Conservation (phyloP, 2,113 vertebrate genomes). For the Triplophysa rosa region DNA sequence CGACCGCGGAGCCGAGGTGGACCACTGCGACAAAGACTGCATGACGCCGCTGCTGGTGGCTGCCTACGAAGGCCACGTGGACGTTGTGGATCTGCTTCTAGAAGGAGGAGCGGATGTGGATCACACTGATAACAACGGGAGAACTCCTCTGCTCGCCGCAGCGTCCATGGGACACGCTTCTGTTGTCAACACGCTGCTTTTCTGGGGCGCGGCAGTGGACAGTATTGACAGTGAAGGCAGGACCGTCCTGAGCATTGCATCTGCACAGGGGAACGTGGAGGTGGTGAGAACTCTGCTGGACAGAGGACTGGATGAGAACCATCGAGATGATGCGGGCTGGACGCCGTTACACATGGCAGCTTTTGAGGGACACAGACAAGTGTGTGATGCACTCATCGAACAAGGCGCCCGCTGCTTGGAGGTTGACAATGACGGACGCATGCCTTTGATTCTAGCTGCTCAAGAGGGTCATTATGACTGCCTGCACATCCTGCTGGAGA, state of each 20-base stretch:
- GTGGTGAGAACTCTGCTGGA: constrained; percentile 97
- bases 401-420: constrained; percentile 94
- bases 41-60: constrained; percentile 97
- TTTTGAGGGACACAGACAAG: constrained; percentile 93
- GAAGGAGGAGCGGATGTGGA: constrained; percentile 96
- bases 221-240: constrained; percentile 96
- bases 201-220: constrained; percentile 96
- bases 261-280: constrained; percentile 96
- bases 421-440: constrained; percentile 94
- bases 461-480: constrained; percentile 98
- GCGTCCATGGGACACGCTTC: constrained; percentile 97
- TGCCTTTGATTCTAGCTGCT: constrained; percentile 88
- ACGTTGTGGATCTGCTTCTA: constrained; percentile 93
- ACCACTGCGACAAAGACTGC: constrained; percentile 97
- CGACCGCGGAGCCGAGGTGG: constrained; percentile 91
- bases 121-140: constrained; percentile 94
- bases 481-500: constrained; percentile 90
- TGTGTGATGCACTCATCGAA: constrained; percentile 95
- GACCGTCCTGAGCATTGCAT: constrained; percentile 95
- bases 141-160: constrained; percentile 93
- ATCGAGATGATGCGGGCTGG: constrained; percentile 96
- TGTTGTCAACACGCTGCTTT: constrained; percentile 91
- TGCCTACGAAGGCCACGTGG: constrained; percentile 95
- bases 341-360: constrained; percentile 97
- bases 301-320: constrained; percentile 96